Evolutionary conservation across 2,797 vertebrate species (phyloP).

Genomic region (Neosilurus hyrtlii): DNA sequence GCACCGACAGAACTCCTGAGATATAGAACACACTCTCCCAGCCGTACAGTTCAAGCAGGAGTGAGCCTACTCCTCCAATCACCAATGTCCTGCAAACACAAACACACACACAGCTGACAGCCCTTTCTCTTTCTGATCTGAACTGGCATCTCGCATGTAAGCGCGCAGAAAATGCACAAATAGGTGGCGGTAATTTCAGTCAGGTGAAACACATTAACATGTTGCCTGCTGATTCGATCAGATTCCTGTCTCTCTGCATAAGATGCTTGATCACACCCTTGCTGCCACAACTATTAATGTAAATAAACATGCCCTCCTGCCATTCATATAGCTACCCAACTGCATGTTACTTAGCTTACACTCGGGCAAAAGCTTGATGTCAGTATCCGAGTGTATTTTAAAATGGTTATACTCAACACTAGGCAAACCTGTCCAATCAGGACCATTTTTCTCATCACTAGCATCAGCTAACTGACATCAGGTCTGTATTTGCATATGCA

Average conservation of each 20-base stretch:
- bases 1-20: conserved; percentile 84
- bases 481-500: background rate
- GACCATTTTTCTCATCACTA: too few relatives aligned
- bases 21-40: conserved; percentile 96
- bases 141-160: too few relatives aligned
- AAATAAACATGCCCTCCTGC: background rate
- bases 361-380: background rate
- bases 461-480: background rate
- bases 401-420: background rate
- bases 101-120: background rate
- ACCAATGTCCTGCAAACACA: conserved; percentile 79
- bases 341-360: background rate
- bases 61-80: conserved; percentile 85
- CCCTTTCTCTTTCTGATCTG: too few relatives aligned
- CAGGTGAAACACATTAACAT: too few relatives aligned
- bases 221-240: too few relatives aligned
- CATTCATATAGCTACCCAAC: background rate
- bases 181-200: too few relatives aligned
- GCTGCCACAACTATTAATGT: background rate
- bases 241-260: too few relatives aligned
- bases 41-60: conserved; percentile 87
- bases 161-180: too few relatives aligned
- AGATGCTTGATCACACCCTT: too few relatives aligned
- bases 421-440: background rate
- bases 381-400: background rate